Evolutionary conservation across 92 coral and sea anemone genomes (phyloP).

Genomic region (Metridium senile): DNA sequence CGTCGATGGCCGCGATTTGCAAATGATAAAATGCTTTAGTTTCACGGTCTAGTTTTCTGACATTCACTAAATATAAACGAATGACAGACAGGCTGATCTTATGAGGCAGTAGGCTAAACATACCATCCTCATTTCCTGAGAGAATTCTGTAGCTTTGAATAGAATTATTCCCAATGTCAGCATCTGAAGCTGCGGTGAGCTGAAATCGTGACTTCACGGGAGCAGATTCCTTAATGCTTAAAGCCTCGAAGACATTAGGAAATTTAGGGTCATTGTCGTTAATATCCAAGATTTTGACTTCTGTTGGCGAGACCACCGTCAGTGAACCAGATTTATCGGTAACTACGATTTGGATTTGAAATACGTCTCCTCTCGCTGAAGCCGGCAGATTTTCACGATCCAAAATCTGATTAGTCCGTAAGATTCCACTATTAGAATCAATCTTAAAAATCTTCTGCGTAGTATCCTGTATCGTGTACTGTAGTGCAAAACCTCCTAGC

Average conservation of each 20-base stretch:
- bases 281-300: slow-evolving; percentile 63
- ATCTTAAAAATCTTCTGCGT: slow-evolving; percentile 43
- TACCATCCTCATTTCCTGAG: slow-evolving; percentile 63
- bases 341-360: slow-evolving; percentile 59
- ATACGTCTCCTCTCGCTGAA: slow-evolving; percentile 40
- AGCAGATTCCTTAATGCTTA: slow-evolving; percentile 73
- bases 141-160: slow-evolving; percentile 72
- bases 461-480: slow-evolving; percentile 54
- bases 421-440: slow-evolving; percentile 52
- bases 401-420: slow-evolving; percentile 52
- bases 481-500: slow-evolving; percentile 47
- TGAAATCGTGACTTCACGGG: slow-evolving; percentile 66
- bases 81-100: slow-evolving; percentile 58
- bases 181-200: slow-evolving; percentile 60
- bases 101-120: slow-evolving; percentile 51
- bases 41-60: slow-evolving; percentile 77
- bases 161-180: slow-evolving; percentile 76
- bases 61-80: slow-evolving; percentile 53
- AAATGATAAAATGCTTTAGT: slow-evolving; percentile 57
- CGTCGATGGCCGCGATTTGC: slow-evolving; percentile 71
- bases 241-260: slow-evolving; percentile 45
- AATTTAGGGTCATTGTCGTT: slow-evolving; percentile 78
- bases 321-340: slow-evolving; percentile 35
- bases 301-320: slow-evolving; percentile 51
- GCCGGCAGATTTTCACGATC: slow-evolving; percentile 69